Percentiles rank a stretch among this genome's conserved stretches.
These are phyloP conservation scores for Tiliacea citrago DNA, from an alignment of 2,888 invertebrate species.

Conservation along the genomic window DNA sequence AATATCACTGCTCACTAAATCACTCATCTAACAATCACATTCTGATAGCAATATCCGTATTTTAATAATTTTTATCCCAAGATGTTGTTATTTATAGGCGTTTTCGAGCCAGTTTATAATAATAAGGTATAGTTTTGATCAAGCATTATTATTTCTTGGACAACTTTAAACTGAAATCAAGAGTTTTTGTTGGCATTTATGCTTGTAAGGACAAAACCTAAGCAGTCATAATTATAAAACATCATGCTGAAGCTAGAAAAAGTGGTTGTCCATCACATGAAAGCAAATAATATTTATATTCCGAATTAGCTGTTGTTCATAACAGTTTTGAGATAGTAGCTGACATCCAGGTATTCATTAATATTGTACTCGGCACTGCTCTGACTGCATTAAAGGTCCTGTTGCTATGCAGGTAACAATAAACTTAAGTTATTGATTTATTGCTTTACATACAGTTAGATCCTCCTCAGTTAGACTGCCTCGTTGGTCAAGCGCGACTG, in stretches of 20 bases:
- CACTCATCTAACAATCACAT: not conserved
- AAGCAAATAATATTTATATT: not conserved
- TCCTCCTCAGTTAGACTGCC: no score
- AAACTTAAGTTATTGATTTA: not conserved
- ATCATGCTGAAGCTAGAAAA: not conserved
- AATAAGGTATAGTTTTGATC: not conserved
- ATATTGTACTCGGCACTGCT: not conserved
- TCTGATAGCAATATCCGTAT: not conserved
- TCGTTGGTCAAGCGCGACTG: no score
- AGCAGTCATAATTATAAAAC: not conserved
- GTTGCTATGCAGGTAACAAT: slow-evolving; percentile 12
- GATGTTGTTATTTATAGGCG: not conserved
- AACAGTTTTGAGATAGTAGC: not conserved
- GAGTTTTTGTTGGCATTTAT: not conserved
- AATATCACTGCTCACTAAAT: slow-evolving; percentile 4
- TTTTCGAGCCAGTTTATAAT: not conserved
- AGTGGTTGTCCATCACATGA: not conserved
- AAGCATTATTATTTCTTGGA: not conserved
- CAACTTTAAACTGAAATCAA: not conserved
- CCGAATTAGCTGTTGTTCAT: not conserved
- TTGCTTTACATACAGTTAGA: not conserved
- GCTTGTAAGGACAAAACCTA: no score
- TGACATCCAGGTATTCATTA: slow-evolving; percentile 7
- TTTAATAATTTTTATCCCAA: slow-evolving; percentile 6
- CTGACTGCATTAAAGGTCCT: not conserved